Percentiles rank a stretch among this genome's conserved stretches.
phyloP scores from a whole-genome alignment of 2,113 vertebrate species.

The Chaetura pelagica region DNA sequence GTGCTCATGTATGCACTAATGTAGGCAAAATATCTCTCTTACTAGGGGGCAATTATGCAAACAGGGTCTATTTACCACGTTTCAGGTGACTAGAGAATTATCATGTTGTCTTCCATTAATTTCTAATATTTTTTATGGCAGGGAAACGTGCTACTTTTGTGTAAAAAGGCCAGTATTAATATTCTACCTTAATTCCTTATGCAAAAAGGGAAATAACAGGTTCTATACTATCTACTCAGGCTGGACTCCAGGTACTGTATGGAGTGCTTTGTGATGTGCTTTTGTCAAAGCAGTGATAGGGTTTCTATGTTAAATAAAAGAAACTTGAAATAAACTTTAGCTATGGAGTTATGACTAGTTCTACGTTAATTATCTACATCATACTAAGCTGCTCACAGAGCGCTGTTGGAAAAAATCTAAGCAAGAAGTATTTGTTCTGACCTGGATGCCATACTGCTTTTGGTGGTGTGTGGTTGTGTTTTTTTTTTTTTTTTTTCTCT shows the following conservation, averaged over 20 bases:
- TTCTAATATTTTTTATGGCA: neutral
- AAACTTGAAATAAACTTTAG: neutral
- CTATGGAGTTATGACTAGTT: neutral
- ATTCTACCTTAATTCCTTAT: neutral
- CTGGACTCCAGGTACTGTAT: neutral
- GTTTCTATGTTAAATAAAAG: neutral
- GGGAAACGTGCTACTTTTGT: neutral
- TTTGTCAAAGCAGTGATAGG: neutral
- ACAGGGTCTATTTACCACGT: neutral
- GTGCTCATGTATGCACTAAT: neutral
- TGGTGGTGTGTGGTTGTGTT: too few species aligned
- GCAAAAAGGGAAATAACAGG: neutral
- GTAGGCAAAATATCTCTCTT: constrained; percentile 2
- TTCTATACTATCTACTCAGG: neutral
- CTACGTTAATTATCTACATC: neutral
- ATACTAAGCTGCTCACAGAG: neutral
- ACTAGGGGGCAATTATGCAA: constrained; percentile 13
- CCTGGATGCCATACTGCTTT: neutral
- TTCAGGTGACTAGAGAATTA: constrained; percentile 21
- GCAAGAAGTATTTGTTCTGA: neutral
- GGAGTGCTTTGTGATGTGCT: neutral
- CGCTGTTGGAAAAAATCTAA: neutral
- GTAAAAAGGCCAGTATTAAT: neutral
- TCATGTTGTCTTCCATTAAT: neutral
- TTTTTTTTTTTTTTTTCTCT: neutral